Conservation (phyloP, 2,113 vertebrate species). For the Anoplopoma fimbria region DNA sequence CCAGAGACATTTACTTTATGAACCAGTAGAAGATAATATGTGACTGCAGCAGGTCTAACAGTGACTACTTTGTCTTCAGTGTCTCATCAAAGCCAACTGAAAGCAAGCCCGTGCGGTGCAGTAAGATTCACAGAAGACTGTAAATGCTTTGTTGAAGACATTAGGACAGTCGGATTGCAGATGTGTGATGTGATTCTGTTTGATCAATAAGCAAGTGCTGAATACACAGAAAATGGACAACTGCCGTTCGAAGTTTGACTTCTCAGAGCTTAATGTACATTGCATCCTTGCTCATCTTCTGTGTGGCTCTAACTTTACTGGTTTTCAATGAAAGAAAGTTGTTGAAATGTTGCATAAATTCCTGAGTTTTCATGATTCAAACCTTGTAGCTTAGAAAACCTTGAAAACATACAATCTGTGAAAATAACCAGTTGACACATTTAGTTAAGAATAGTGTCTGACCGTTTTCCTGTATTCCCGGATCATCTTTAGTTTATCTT, state of each 20-base stretch:
- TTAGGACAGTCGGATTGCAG: neutral
- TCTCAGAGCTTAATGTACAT: no score
- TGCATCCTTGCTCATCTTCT: no score
- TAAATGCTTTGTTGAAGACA: neutral
- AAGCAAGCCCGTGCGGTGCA: neutral
- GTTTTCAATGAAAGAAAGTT: neutral
- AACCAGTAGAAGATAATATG: neutral
- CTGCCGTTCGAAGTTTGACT: no score
- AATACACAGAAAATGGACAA: neutral
- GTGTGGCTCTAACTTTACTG: no score
- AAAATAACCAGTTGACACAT: neutral
- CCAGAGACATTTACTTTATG: neutral
- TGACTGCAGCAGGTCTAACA: neutral
- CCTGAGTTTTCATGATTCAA: neutral
- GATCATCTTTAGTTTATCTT: slow-evolving; percentile 97
- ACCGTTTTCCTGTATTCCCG: slow-evolving; percentile 97
- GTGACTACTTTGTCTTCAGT: neutral
- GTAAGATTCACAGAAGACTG: neutral
- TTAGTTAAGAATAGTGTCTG: slow-evolving; percentile 49
- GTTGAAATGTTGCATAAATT: neutral
- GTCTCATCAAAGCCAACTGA: neutral
- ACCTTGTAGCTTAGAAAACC: neutral
- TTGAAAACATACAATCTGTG: neutral
- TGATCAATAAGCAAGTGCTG: neutral
- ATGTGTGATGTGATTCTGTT: neutral